A percentile compares a stretch with the other conserved stretches of the same genome.
Evolutionary conservation across 2,797 vertebrate species (phyloP).

Genomic region (Typhlichthys subterraneus): DNA sequence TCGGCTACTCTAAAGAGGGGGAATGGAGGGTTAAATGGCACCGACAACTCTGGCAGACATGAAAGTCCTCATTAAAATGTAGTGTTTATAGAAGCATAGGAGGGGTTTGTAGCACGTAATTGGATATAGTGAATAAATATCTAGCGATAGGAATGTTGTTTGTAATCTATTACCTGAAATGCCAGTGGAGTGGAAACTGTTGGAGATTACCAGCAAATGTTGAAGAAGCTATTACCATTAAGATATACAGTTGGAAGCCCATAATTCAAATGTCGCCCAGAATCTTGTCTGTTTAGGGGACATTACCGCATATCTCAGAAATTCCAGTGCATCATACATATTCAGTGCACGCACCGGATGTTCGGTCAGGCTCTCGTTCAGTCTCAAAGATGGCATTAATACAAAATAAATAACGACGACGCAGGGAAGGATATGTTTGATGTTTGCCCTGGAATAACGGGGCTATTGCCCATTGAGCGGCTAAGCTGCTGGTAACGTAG

Average conservation of each 20-base stretch:
- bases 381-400: slow-evolving; percentile 65
- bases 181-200: slow-evolving; percentile 28
- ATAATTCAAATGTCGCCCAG: slow-evolving; percentile 36
- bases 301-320: slow-evolving; percentile 30
- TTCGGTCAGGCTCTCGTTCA: slow-evolving; percentile 41
- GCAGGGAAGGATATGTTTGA: slow-evolving; percentile 55
- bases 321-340: slow-evolving; percentile 9
- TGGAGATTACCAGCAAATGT: slow-evolving; percentile 22
- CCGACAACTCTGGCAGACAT: neutral
- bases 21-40: neutral
- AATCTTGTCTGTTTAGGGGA: slow-evolving; percentile 45
- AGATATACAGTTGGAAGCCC: slow-evolving; percentile 5
- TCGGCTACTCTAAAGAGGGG: slow-evolving; percentile 14
- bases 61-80: slow-evolving; percentile 11
- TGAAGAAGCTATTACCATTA: neutral
- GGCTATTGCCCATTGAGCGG: slow-evolving; percentile 47
- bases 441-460: slow-evolving; percentile 51
- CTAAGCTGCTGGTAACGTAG: slow-evolving; percentile 62
- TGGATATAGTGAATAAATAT: neutral
- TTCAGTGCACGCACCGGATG: neutral
- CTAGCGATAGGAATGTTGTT: neutral
- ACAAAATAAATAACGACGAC: slow-evolving; percentile 26
- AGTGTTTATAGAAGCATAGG: slow-evolving; percentile 2
- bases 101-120: neutral
- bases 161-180: slow-evolving; percentile 29